phyloP scores from a whole-genome alignment of 2,797 vertebrate species.

The Apogon hyalosoma region DNA sequence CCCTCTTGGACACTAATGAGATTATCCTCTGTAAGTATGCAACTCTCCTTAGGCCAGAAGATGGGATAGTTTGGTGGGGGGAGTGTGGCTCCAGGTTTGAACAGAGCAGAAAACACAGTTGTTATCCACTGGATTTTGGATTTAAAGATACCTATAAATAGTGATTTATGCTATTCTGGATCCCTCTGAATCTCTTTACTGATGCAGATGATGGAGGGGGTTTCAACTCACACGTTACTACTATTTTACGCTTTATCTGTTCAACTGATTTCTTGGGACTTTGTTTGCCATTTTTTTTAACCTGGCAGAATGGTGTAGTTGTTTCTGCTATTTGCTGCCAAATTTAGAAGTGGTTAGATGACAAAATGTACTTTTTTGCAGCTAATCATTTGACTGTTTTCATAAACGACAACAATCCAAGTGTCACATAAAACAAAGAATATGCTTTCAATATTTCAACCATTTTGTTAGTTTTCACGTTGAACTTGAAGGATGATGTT shows the following conservation, averaged over 20 bases:
- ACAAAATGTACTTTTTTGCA: background rate
- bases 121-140: background rate
- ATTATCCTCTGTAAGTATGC: slow-evolving; percentile 85
- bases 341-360: background rate
- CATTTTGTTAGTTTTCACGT: too few species aligned
- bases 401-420: background rate
- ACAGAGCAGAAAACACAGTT: slow-evolving; percentile 1
- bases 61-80: slow-evolving; percentile 73
- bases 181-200: background rate
- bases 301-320: background rate
- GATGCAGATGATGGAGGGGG: background rate
- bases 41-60: slow-evolving; percentile 69
- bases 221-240: background rate
- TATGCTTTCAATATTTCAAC: too few species aligned
- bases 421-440: background rate
- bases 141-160: background rate
- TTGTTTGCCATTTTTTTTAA: background rate
- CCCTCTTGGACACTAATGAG: slow-evolving; percentile 78
- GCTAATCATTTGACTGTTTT: background rate
- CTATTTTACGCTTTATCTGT: background rate
- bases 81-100: slow-evolving; percentile 34
- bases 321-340: background rate
- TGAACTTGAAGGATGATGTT: too few species aligned
- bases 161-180: background rate
- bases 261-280: background rate